These are phyloP conservation scores for Caenorhabditis inopinata DNA, from an alignment of 1,140 invertebrate genomes.

Conservation along the genomic window DNA sequence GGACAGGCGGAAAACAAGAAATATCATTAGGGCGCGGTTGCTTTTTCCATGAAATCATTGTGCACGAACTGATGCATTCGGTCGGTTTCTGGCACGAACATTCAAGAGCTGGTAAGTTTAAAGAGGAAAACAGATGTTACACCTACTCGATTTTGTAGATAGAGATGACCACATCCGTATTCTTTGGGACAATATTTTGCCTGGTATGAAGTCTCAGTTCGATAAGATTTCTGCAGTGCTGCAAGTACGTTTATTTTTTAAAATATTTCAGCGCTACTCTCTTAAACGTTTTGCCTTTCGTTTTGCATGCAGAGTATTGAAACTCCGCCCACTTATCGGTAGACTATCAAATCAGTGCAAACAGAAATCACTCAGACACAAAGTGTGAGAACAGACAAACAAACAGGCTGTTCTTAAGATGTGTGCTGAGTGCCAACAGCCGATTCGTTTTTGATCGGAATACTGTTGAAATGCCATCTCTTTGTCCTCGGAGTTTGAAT, in stretches of 20 bases:
- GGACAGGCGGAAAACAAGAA: conserved; percentile 65
- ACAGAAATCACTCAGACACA: neutral
- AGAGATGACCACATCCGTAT: conserved; percentile 63
- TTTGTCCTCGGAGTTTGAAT: too few relatives aligned
- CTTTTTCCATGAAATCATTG: conserved; percentile 65
- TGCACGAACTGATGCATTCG: conserved; percentile 62
- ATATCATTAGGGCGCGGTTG: conserved; percentile 65
- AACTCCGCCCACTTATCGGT: too few relatives aligned
- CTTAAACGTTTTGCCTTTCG: too few relatives aligned
- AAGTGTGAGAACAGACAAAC: neutral
- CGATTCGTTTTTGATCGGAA: too few relatives aligned
- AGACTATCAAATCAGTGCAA: neutral
- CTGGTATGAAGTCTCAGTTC: conserved; percentile 66
- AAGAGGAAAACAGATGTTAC: neutral
- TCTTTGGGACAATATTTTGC: conserved; percentile 66
- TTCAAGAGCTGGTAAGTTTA: conserved; percentile 56
- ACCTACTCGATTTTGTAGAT: conserved; percentile 43
- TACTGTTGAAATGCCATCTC: too few relatives aligned
- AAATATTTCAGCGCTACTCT: neutral
- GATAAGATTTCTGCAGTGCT: conserved; percentile 64
- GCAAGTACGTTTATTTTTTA: conserved; percentile 11
- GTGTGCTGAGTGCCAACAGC: neutral
- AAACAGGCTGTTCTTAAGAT: neutral
- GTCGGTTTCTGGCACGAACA: conserved; percentile 65
- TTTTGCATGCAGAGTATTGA: too few relatives aligned